Evolutionary conservation across 2,797 vertebrate genomes (phyloP).

Genomic region (Basileuterus tristriatus): DNA sequence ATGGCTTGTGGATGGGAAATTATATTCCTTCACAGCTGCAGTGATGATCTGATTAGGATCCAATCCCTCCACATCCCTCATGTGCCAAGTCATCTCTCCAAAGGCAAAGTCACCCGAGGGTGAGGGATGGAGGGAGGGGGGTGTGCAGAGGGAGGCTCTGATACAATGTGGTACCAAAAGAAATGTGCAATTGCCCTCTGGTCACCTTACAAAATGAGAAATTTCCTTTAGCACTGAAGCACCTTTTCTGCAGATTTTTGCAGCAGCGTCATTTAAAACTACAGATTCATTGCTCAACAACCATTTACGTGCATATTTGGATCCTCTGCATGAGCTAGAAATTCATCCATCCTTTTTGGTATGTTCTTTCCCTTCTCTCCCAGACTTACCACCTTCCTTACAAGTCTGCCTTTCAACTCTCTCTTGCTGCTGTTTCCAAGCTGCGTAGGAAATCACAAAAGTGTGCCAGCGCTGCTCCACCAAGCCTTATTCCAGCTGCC

Average conservation of each 20-base stretch:
- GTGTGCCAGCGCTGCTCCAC: neutral
- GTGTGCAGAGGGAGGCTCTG: neutral
- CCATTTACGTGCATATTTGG: neutral
- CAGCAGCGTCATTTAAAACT: neutral
- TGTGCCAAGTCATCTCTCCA: slow-evolving; percentile 20
- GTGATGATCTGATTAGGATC: slow-evolving; percentile 58
- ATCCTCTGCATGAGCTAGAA: neutral
- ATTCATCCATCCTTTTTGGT: neutral
- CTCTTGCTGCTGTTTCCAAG: neutral
- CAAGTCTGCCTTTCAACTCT: slow-evolving; percentile 21
- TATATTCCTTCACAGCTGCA: slow-evolving; percentile 4
- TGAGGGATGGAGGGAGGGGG: neutral
- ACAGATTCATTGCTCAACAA: neutral
- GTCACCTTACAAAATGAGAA: slow-evolving; percentile 17
- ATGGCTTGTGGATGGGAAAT: neutral
- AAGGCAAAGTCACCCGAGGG: neutral
- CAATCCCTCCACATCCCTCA: slow-evolving; percentile 29
- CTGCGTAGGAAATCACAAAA: slow-evolving; percentile 8
- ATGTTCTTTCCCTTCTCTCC: slow-evolving; percentile 1
- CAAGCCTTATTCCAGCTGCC: neutral
- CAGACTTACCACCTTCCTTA: neutral
- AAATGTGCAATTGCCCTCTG: neutral
- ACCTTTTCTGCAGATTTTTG: neutral
- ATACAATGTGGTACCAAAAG: neutral
- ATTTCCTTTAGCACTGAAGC: neutral